phyloP scores from a whole-genome alignment of 2,888 invertebrate species.

The Oscheius sp. region DNA sequence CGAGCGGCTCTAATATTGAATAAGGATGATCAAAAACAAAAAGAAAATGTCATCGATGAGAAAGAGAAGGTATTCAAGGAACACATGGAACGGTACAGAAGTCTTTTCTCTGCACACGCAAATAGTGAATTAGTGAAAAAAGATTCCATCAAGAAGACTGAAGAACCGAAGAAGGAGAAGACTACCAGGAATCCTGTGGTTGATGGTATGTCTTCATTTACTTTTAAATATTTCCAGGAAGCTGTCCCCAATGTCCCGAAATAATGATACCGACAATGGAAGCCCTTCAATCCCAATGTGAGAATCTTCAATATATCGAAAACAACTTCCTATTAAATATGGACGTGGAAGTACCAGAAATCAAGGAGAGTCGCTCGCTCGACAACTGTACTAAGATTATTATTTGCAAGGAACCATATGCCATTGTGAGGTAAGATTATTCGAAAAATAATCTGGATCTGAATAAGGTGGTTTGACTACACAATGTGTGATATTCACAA shows the following conservation, averaged over 20 bases:
- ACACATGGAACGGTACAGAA: neutral
- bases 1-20: no score
- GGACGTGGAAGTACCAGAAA: conserved; percentile 35
- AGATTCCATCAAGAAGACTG: neutral
- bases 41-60: neutral
- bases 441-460: no score
- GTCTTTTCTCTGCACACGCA: neutral
- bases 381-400: conserved; percentile 39
- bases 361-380: conserved; percentile 15
- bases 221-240: no score
- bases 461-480: conserved; percentile 45
- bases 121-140: no score
- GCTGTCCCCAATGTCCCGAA: conserved; percentile 40
- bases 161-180: neutral
- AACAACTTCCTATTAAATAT: conserved; percentile 41
- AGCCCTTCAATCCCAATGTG: conserved; percentile 37
- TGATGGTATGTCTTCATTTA: no score
- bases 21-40: no score
- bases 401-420: conserved; percentile 42
- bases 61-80: neutral
- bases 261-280: conserved; percentile 37
- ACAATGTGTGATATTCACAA: conserved; percentile 48
- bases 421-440: conserved; percentile 43
- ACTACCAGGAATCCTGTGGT: no score
- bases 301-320: conserved; percentile 41